phyloP scores from a whole-genome alignment of 2,113 vertebrate species.

The Meles meles region DNA sequence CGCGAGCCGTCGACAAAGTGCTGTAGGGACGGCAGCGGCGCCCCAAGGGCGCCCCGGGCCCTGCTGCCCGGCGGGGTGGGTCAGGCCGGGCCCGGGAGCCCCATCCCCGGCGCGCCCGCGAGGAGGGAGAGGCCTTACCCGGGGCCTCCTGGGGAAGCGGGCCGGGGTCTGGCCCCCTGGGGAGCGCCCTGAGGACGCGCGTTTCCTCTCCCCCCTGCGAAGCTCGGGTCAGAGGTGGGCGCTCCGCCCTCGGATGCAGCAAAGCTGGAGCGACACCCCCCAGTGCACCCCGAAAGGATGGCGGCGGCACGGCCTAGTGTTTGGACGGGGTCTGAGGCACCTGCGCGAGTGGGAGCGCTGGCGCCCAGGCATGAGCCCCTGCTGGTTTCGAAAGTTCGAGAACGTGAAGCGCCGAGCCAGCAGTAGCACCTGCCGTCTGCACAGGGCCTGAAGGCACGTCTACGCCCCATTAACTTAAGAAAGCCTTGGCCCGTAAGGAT shows the following conservation, averaged over 20 bases:
- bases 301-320: too few species aligned
- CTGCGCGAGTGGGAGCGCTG: neutral
- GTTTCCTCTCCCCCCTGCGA: neutral
- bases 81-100: neutral
- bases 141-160: neutral
- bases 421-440: neutral
- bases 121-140: neutral
- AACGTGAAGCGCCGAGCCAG: accelerated
- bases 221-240: neutral
- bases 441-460: neutral
- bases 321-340: neutral
- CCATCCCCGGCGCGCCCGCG: neutral
- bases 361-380: neutral
- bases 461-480: neutral
- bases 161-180: neutral
- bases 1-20: neutral
- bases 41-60: neutral
- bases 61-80: neutral
- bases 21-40: neutral
- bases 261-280: accelerated
- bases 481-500: neutral
- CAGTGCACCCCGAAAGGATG: neutral
- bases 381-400: neutral
- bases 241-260: neutral
- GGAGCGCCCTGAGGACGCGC: neutral